Evolutionary conservation across 2,797 vertebrate genomes (phyloP).

Genomic region (Pelobates cultripes): DNA sequence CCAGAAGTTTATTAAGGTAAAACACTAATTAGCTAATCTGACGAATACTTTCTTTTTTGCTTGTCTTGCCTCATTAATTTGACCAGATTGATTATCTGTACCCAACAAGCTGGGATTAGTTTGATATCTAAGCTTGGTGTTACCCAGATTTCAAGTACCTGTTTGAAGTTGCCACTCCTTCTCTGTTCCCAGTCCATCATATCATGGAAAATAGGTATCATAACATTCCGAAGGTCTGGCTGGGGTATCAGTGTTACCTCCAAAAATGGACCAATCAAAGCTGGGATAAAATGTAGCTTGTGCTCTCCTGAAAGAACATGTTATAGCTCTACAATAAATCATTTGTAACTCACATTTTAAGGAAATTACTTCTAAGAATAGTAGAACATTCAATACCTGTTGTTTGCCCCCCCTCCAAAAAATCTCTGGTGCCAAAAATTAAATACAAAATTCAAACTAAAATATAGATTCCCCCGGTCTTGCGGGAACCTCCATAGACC

Average conservation of each 20-base stretch:
- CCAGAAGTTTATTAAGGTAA: no score
- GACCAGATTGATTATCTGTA: neutral
- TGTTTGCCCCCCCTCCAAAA: no score
- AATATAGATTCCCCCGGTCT: no score
- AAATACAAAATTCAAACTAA: no score
- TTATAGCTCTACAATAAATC: neutral
- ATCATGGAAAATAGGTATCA: constrained; percentile 99
- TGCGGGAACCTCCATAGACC: no score
- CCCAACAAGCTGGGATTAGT: neutral
- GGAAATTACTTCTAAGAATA: no score
- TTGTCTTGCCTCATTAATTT: no score
- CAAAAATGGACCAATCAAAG: constrained; percentile 94
- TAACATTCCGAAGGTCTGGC: constrained; percentile 94
- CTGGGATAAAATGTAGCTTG: constrained; percentile 96
- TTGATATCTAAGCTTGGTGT: neutral
- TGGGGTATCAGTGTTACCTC: constrained; percentile 98
- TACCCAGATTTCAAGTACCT: constrained; percentile 72
- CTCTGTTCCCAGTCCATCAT: constrained; percentile 99
- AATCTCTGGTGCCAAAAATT: no score
- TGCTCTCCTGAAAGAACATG: constrained; percentile 83
- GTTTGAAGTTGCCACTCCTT: constrained; percentile 95
- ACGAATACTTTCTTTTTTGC: no score
- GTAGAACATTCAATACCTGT: no score
- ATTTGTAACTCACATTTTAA: no score
- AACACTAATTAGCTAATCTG: no score